phyloP scores from a whole-genome alignment of 2,113 vertebrate genomes.

The Otocyon megalotis region DNA sequence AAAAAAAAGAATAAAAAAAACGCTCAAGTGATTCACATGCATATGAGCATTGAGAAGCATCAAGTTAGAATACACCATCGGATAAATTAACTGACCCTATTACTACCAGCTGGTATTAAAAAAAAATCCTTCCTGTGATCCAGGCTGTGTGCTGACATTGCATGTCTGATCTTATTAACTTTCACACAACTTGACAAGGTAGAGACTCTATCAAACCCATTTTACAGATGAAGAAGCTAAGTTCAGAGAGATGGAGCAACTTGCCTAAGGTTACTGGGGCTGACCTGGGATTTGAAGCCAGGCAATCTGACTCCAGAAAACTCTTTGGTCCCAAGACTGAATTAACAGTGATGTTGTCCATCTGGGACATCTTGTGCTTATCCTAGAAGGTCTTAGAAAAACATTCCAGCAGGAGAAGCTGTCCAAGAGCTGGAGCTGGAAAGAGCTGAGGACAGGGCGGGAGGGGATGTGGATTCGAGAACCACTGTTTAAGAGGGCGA shows the following conservation, averaged over 20 bases:
- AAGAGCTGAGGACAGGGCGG: background rate
- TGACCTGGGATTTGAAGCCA: background rate
- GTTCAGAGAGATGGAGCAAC: background rate
- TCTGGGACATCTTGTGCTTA: background rate
- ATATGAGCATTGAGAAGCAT: background rate
- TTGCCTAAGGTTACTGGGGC: background rate
- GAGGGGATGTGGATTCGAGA: background rate
- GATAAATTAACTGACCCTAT: background rate
- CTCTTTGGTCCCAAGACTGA: background rate
- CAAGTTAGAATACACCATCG: background rate
- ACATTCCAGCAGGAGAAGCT: background rate
- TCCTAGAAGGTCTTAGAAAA: background rate
- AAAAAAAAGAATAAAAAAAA: background rate
- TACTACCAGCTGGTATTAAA: background rate
- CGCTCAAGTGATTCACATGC: background rate
- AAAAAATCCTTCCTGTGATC: background rate
- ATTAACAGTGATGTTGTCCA: background rate
- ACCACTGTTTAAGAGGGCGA: background rate
- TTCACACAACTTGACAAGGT: background rate
- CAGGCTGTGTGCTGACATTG: background rate
- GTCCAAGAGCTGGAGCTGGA: background rate
- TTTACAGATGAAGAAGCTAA: background rate
- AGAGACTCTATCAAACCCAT: background rate
- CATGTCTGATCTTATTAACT: background rate
- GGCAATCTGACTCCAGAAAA: background rate